Evolutionary conservation across 2,113 vertebrate genomes (phyloP), one percentile per base, ranked within the genome.

Genomic region (Ptyas mucosa): DNA sequence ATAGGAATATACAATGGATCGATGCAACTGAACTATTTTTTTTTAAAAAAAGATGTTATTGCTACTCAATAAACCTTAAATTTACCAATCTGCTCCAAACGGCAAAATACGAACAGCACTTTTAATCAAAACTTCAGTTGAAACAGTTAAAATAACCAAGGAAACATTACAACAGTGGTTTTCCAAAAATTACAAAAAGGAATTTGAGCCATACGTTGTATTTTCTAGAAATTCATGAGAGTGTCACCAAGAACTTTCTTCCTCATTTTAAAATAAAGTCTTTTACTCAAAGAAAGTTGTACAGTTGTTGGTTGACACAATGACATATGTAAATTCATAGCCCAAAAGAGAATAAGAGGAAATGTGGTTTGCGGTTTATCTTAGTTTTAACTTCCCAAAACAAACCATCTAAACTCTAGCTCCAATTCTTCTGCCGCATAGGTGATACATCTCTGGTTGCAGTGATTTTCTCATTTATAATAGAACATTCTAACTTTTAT

Each of bases 291-390:
- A 89, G 20, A 93, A 92, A 91, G 85, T 23, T 34, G 57, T 90
- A 91, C 92, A 69, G 75, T 57, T 92, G 92, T 69, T 85, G 90
- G 91, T 93, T 95, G 96, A 96, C 96, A 96, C 88, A 94, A 89
- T 93, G 92, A 91, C 61, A 52, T 58, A 95, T 97, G 96, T 96
- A 97, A 96, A 97, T 86, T 92, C 94, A 94, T 95, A 97, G 96
- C 96, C 95, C 96, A 95, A 96, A 96, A 95, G 94, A 95, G 97
- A 96, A 97, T 98, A 98, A 98, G 98, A 88, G 98, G 94, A 97
- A 94, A 91, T 97, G 98, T 87, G 96, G 94, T 95, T 92, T 97
- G 97, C 0, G 97, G 98, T 98, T 98, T 96, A 94, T 97, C 96
- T 97, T 95, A 97, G 96, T 97, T 97, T 97, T 91, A 57, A 96